Percentiles rank a stretch among this genome's conserved stretches.
These are phyloP conservation scores for Drosophila setifemur DNA, from an alignment of 1,140 invertebrate species.

Conservation along the genomic window DNA sequence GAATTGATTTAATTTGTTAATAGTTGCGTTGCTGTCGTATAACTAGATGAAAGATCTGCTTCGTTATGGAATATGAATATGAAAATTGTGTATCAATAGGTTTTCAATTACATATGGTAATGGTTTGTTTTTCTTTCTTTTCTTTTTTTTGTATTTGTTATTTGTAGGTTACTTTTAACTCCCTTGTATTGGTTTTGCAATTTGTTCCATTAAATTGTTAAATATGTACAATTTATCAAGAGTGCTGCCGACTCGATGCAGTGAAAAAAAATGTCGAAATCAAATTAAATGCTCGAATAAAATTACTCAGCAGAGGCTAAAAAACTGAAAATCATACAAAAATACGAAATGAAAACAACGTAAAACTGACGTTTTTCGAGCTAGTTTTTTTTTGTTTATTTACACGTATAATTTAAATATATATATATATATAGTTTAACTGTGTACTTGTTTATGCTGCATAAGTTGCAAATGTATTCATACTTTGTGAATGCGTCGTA, in stretches of 20 bases:
- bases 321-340: constrained; percentile 13
- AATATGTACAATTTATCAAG: constrained; percentile 59
- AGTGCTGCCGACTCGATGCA: constrained; percentile 38
- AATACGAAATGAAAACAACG: constrained; percentile 44
- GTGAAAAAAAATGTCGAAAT: neutral
- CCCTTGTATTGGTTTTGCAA: constrained; percentile 79
- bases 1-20: constrained; percentile 56
- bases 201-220: constrained; percentile 76
- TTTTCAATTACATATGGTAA: constrained; percentile 56
- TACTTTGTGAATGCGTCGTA: constrained; percentile 62
- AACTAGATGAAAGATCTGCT: constrained; percentile 51
- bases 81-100: constrained; percentile 59
- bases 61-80: constrained; percentile 66
- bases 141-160: constrained; percentile 20
- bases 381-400: constrained; percentile 66
- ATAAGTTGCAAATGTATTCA: constrained; percentile 65
- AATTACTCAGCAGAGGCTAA: constrained; percentile 1
- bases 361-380: constrained; percentile 50
- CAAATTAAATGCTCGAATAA: constrained; percentile 22
- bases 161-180: constrained; percentile 64
- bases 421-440: constrained; percentile 37
- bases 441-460: constrained; percentile 52
- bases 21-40: constrained; percentile 34
- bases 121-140: constrained; percentile 8
- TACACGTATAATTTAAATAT: constrained; percentile 56